Conservation (phyloP, 1,140 invertebrate genomes). For the Panagrolaimus sp. region DNA sequence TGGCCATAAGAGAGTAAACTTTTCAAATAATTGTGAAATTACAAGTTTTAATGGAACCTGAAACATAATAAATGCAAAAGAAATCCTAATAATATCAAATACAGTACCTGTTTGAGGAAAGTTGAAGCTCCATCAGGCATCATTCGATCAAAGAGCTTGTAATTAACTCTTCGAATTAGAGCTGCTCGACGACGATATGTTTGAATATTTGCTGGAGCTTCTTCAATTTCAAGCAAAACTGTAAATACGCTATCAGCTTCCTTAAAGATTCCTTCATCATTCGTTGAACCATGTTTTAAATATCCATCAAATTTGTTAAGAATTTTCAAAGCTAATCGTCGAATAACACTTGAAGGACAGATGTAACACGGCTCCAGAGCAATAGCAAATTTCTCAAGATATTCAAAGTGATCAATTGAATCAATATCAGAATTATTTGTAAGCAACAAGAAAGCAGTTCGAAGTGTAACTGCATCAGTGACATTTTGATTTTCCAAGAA, state of each 20-base stretch:
- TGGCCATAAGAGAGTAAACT: slow-evolving; percentile 35
- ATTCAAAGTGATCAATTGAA: neutral
- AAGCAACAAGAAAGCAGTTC: neutral
- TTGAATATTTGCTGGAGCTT: slow-evolving; percentile 16
- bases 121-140: neutral
- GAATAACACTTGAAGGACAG: neutral
- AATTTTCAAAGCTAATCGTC: neutral
- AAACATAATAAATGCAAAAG: too few species aligned
- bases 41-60: slow-evolving; percentile 29
- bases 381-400: neutral
- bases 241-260: neutral
- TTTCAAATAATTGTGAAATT: slow-evolving; percentile 35
- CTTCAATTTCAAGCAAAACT: slow-evolving; percentile 16
- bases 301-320: neutral
- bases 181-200: slow-evolving; percentile 21
- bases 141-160: neutral
- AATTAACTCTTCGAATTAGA: slow-evolving; percentile 15
- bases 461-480: slow-evolving; percentile 1
- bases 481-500: neutral
- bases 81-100: neutral
- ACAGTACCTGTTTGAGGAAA: neutral
- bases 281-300: neutral
- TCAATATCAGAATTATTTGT: neutral
- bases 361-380: neutral
- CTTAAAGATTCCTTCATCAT: neutral